Percentiles rank a stretch among this genome's conserved stretches.
phyloP scores from a whole-genome alignment of 1,140 invertebrate genomes.

The Brachystomella parvula region DNA sequence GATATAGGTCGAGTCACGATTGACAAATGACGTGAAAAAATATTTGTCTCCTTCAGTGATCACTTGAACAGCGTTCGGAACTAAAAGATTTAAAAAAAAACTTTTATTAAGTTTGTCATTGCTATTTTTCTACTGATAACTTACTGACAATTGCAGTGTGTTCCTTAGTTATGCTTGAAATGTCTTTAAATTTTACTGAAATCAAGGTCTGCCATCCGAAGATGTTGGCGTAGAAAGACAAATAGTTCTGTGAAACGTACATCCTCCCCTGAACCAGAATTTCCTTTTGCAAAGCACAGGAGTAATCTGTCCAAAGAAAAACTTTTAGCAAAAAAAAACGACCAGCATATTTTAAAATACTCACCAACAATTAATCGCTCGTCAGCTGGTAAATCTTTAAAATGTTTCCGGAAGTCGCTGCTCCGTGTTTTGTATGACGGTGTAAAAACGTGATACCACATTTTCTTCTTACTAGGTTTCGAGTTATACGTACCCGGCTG shows the following conservation, averaged over 20 bases:
- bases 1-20: slow-evolving; percentile 84
- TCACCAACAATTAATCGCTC: slow-evolving; percentile 87
- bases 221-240: slow-evolving; percentile 93
- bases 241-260: slow-evolving; percentile 85
- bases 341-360: too few species aligned
- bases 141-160: slow-evolving; percentile 70
- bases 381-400: slow-evolving; percentile 81
- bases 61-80: slow-evolving; percentile 89
- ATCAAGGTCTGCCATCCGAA: slow-evolving; percentile 77
- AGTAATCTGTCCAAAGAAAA: slow-evolving; percentile 64
- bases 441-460: slow-evolving; percentile 78
- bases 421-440: slow-evolving; percentile 87
- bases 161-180: slow-evolving; percentile 85
- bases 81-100: slow-evolving; percentile 43
- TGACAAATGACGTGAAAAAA: slow-evolving; percentile 86
- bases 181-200: slow-evolving; percentile 74
- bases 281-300: slow-evolving; percentile 89
- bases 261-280: slow-evolving; percentile 85
- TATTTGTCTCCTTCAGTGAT: slow-evolving; percentile 74
- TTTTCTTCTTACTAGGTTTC: slow-evolving; percentile 52
- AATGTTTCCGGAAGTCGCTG: slow-evolving; percentile 84
- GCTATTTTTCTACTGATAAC: too few species aligned
- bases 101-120: too few species aligned
- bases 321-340: slow-evolving; percentile 3
- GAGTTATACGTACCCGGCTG: slow-evolving; percentile 3